Percentiles rank a stretch among this genome's conserved stretches.
These are phyloP conservation scores for Camponotus floridanus DNA, from an alignment of 1,140 invertebrate species.

Conservation along the genomic window DNA sequence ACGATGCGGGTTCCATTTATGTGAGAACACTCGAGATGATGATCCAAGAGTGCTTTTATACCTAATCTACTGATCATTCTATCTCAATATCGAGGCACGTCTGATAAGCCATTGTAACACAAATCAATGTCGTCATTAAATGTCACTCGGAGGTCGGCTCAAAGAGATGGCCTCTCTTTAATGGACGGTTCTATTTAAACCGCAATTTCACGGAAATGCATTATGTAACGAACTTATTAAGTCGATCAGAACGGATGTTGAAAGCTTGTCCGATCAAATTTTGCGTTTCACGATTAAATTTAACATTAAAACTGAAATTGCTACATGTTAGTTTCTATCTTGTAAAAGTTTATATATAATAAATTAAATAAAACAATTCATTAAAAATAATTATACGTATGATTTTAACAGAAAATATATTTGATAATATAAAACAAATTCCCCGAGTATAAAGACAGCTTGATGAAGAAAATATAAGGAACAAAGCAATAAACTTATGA, in stretches of 20 bases:
- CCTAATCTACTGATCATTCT: slow-evolving; percentile 49
- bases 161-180: slow-evolving; percentile 33
- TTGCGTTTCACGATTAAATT: neutral
- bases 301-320: neutral
- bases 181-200: slow-evolving; percentile 34
- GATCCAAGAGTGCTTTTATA: slow-evolving; percentile 55
- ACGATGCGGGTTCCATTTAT: slow-evolving; percentile 16
- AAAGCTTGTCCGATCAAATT: neutral
- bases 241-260: slow-evolving; percentile 8
- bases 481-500: neutral
- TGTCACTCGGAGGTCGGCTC: slow-evolving; percentile 20
- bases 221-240: slow-evolving; percentile 24
- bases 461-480: neutral
- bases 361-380: slow-evolving; percentile 1
- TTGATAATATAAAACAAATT: neutral
- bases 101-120: slow-evolving; percentile 55
- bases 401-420: neutral
- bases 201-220: slow-evolving; percentile 18
- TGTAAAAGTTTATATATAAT: neutral
- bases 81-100: slow-evolving; percentile 35
- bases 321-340: neutral
- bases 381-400: neutral
- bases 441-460: neutral
- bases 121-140: slow-evolving; percentile 59
- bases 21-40: slow-evolving; percentile 23